phyloP scores from a whole-genome alignment of 2,888 invertebrate genomes.

The Acleris holmiana region DNA sequence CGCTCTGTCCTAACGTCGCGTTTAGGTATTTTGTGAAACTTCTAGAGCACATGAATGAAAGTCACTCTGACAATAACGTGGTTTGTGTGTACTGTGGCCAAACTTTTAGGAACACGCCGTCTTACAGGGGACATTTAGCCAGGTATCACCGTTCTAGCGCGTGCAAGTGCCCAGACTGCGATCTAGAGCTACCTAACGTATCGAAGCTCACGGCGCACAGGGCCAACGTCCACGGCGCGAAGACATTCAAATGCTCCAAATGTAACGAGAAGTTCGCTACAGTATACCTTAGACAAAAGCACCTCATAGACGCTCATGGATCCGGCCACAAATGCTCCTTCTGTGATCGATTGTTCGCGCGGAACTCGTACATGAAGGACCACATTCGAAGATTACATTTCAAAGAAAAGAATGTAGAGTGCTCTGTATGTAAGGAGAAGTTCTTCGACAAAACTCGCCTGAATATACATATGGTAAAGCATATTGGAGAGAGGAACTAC shows the following conservation, averaged over 20 bases:
- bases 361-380: constrained; percentile 64
- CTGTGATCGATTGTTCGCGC: constrained; percentile 50
- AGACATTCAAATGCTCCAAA: constrained; percentile 37
- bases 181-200: constrained; percentile 53
- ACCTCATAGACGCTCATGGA: constrained; percentile 37
- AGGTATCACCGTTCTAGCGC: constrained; percentile 37
- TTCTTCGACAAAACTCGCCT: constrained; percentile 37
- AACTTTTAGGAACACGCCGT: constrained; percentile 39
- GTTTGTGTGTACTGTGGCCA: constrained; percentile 40
- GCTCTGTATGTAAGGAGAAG: constrained; percentile 39
- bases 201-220: constrained; percentile 35
- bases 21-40: constrained; percentile 40
- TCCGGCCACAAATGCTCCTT: constrained; percentile 37
- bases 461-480: constrained; percentile 56
- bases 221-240: constrained; percentile 35
- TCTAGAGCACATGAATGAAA: constrained; percentile 40
- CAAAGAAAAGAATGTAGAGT: constrained; percentile 40
- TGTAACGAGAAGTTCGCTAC: constrained; percentile 38
- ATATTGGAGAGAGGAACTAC: constrained; percentile 61
- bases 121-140: constrained; percentile 39
- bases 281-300: constrained; percentile 34
- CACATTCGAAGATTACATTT: constrained; percentile 70
- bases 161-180: constrained; percentile 47
- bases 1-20: constrained; percentile 33
- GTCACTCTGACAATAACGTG: constrained; percentile 39